These are phyloP conservation scores for Etheostoma perlongum DNA, from an alignment of 2,797 vertebrate species.

Conservation along the genomic window DNA sequence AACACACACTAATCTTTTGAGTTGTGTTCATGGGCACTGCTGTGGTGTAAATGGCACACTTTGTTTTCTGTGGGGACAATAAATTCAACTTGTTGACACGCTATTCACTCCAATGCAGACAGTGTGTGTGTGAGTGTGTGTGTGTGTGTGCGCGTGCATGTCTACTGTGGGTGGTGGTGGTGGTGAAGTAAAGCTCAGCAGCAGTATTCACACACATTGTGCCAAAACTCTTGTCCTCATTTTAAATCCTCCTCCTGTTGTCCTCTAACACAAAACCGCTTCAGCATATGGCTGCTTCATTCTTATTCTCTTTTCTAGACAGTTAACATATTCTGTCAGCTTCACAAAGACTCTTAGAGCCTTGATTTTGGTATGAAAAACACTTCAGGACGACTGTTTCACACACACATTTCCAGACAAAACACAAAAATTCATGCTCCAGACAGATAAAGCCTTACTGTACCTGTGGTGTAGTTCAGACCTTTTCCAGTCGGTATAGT, in stretches of 20 bases:
- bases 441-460: constrained; percentile 45
- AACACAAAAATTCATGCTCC: neutral
- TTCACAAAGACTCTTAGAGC: constrained; percentile 14
- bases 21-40: neutral
- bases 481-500: constrained; percentile 41
- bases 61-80: constrained; percentile 42
- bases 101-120: constrained; percentile 43
- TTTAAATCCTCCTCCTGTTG: constrained; percentile 41
- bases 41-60: constrained; percentile 31
- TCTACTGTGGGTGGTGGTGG: neutral
- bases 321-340: constrained; percentile 8
- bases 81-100: constrained; percentile 61
- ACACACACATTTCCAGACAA: neutral
- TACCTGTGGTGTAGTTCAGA: constrained; percentile 73
- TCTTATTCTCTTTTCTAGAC: constrained; percentile 7
- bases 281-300: neutral
- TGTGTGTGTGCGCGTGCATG: neutral
- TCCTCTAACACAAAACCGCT: constrained; percentile 33
- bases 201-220: constrained; percentile 52
- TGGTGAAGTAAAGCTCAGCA: constrained; percentile 48
- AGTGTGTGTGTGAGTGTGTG: constrained; percentile 21
- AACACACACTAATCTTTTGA: neutral
- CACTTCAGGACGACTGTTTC: neutral
- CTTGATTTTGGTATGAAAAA: neutral
- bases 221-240: constrained; percentile 57